These are phyloP conservation scores for Rhegmatorhina hoffmannsi DNA, from an alignment of 2,113 vertebrate genomes.

Conservation along the genomic window DNA sequence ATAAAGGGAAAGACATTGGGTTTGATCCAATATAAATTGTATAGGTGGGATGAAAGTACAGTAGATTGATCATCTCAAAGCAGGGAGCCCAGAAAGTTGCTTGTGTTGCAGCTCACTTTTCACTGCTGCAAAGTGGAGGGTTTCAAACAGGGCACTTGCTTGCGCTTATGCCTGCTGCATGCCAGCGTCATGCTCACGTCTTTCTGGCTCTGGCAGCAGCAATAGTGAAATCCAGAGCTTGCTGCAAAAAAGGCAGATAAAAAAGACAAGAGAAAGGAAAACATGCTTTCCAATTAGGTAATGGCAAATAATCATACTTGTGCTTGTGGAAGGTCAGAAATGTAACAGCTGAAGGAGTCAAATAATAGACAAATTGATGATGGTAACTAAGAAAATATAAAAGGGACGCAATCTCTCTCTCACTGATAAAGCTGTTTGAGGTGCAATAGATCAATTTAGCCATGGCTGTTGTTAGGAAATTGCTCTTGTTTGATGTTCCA, in stretches of 20 bases:
- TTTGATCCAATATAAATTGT: not conserved
- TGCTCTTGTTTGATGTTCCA: slow-evolving; percentile 78
- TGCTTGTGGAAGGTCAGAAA: slow-evolving; percentile 58
- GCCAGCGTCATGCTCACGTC: not conserved
- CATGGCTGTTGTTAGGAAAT: slow-evolving; percentile 75
- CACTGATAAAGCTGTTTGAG: slow-evolving; percentile 72
- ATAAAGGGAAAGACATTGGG: not conserved
- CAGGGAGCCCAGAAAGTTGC: not conserved
- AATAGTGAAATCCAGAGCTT: not conserved
- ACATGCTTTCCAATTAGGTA: slow-evolving; percentile 54
- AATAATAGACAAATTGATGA: slow-evolving; percentile 67
- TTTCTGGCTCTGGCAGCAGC: not conserved
- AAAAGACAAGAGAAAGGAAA: not conserved
- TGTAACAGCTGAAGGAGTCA: slow-evolving; percentile 39
- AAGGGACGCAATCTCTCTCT: slow-evolving; percentile 67
- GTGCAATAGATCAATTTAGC: slow-evolving; percentile 76
- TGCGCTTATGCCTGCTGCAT: not conserved
- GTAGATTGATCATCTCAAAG: not conserved
- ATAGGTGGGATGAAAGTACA: not conserved
- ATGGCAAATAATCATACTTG: slow-evolving; percentile 24
- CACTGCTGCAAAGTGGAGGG: not conserved
- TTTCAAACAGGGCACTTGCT: not conserved
- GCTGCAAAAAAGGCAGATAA: not conserved
- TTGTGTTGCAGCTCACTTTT: not conserved
- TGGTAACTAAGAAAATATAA: slow-evolving; percentile 72